Evolutionary conservation across 2,797 vertebrate species (phyloP).

Genomic region (Diglossa cyanea): DNA sequence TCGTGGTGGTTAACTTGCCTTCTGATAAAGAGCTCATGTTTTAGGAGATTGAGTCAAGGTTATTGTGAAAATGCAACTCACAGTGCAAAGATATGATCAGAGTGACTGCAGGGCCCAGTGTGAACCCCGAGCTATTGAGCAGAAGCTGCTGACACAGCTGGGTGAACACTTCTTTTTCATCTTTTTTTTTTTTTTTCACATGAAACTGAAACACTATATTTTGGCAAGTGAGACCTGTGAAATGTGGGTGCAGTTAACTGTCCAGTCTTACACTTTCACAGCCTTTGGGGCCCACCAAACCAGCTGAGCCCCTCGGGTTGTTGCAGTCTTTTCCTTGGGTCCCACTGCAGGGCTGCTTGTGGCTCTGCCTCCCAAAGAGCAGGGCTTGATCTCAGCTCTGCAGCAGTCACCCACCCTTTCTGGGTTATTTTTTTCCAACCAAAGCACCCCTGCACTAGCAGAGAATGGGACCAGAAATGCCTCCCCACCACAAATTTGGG

Average conservation of each 20-base stretch:
- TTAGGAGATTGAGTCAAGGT: constrained; percentile 44
- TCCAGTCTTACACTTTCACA: background rate
- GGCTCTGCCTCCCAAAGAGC: background rate
- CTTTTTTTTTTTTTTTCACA: background rate
- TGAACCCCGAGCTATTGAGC: constrained; percentile 31
- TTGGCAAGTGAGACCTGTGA: background rate
- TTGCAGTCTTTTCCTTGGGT: background rate
- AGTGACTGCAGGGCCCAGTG: background rate
- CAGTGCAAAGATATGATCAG: constrained; percentile 38
- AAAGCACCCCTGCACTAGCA: background rate
- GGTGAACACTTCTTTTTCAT: background rate
- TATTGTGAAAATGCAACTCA: background rate
- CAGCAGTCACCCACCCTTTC: background rate
- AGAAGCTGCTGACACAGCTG: constrained; percentile 58
- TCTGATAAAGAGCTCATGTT: constrained; percentile 39
- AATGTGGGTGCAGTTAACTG: constrained; percentile 3
- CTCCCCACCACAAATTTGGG: background rate
- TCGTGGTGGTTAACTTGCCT: background rate
- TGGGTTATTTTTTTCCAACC: background rate
- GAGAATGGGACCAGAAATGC: background rate
- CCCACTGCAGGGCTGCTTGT: background rate
- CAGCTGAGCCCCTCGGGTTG: rapidly evolving
- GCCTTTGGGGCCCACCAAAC: background rate
- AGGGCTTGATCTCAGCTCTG: background rate
- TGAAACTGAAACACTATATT: background rate